Evolutionary conservation across 2,113 vertebrate species (phyloP).

Genomic region (Dascyllus trimaculatus): DNA sequence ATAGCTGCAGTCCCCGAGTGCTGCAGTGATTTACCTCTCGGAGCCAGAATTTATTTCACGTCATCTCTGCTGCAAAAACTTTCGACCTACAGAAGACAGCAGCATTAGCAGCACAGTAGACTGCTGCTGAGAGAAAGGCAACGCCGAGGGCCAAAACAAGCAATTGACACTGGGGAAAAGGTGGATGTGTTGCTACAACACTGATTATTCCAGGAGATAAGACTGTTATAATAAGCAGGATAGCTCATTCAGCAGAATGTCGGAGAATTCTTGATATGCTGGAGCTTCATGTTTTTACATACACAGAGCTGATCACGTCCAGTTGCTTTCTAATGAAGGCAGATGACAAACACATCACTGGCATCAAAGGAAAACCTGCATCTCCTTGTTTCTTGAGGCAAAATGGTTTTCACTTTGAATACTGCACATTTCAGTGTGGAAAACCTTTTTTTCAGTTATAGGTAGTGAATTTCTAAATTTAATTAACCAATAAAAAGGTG

Average conservation of each 20-base stretch:
- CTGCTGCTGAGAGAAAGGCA: slow-evolving; percentile 18
- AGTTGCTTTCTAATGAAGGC: neutral
- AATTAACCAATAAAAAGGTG: neutral
- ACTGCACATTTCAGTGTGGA: neutral
- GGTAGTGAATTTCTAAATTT: neutral
- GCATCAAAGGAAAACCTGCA: neutral
- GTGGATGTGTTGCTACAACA: neutral
- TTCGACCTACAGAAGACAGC: slow-evolving; percentile 47
- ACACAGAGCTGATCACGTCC: neutral
- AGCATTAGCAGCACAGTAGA: neutral
- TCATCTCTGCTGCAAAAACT: slow-evolving; percentile 54
- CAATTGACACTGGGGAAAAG: neutral
- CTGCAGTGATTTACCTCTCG: slow-evolving; percentile 71
- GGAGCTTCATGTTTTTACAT: neutral
- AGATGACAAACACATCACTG: neutral
- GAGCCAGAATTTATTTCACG: slow-evolving; percentile 53
- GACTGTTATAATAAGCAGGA: neutral
- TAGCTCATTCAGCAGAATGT: neutral
- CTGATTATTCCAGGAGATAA: slow-evolving; percentile 7
- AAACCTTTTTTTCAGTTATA: neutral
- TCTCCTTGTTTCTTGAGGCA: neutral
- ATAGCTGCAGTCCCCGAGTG: slow-evolving; percentile 69
- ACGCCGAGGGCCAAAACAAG: slow-evolving; percentile 9
- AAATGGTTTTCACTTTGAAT: slow-evolving; percentile 9
- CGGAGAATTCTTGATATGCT: neutral